phyloP scores from a whole-genome alignment of 2,113 vertebrate genomes.

The Heterotis niloticus region DNA sequence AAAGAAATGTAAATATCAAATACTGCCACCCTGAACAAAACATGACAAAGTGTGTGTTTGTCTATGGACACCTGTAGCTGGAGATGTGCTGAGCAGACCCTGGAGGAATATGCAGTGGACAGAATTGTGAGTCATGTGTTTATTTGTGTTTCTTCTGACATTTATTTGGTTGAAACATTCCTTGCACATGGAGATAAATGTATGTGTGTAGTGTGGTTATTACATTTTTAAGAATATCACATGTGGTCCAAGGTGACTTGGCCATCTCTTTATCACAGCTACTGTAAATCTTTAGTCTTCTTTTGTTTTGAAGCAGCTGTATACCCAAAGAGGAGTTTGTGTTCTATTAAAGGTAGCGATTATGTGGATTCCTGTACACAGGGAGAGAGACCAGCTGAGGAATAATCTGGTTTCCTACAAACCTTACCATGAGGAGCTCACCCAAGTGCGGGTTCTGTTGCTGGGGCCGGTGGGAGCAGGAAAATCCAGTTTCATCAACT shows the following conservation, averaged over 20 bases:
- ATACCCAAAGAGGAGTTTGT: no score
- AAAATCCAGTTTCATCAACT: slow-evolving; percentile 38
- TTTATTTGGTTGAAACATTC: neutral
- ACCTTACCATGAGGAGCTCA: neutral
- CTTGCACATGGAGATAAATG: neutral
- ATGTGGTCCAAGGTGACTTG: no score
- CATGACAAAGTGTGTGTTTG: neutral
- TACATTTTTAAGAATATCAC: no score
- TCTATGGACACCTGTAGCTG: neutral
- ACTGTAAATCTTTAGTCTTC: no score
- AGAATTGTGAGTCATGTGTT: neutral
- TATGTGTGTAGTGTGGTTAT: neutral
- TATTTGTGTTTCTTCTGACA: neutral
- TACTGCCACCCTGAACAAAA: no score
- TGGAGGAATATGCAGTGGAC: slow-evolving; percentile 26
- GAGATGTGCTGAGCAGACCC: slow-evolving; percentile 17
- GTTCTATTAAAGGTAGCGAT: no score
- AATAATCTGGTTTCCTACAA: slow-evolving; percentile 18
- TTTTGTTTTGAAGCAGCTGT: no score
- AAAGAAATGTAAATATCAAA: no score
- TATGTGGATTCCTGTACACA: neutral
- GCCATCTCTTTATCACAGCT: no score
- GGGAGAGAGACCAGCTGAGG: slow-evolving; percentile 17
- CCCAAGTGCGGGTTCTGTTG: slow-evolving; percentile 19
- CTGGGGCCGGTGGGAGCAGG: slow-evolving; percentile 37